Evolutionary conservation across 2,888 invertebrate genomes (phyloP).

Genomic region (Panopea generosa): DNA sequence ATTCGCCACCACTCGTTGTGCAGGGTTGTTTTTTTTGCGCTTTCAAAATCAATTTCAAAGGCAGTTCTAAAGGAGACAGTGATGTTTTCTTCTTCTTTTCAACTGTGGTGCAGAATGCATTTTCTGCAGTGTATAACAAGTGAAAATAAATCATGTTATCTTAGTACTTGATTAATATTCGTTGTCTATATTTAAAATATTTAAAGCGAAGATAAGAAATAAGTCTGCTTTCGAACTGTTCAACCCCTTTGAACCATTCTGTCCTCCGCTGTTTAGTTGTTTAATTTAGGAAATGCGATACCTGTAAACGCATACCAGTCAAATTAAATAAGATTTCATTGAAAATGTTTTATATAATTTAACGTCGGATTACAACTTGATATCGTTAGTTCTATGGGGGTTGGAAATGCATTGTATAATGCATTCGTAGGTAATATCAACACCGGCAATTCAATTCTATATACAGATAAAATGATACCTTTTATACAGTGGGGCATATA

Average conservation of each 20-base stretch:
- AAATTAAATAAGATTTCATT: conserved; percentile 44
- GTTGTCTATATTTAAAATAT: no score
- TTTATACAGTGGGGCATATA: conserved; percentile 28
- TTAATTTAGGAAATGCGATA: conserved; percentile 33
- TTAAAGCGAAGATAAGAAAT: no score
- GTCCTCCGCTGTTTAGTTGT: conserved; percentile 26
- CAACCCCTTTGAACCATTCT: conserved; percentile 11
- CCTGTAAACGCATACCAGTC: conserved; percentile 14
- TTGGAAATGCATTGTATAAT: conserved; percentile 32
- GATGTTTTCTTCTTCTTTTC: no score
- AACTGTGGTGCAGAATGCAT: no score
- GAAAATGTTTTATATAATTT: conserved; percentile 28
- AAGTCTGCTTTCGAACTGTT: background rate
- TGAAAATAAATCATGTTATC: no score
- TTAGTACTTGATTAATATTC: no score
- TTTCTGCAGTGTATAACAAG: no score
- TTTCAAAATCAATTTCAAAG: no score
- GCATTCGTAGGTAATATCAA: conserved; percentile 34
- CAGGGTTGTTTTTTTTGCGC: no score
- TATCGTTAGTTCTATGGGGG: background rate
- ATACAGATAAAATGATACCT: conserved; percentile 40
- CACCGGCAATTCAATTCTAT: conserved; percentile 27
- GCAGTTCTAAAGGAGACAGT: no score
- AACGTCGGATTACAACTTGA: conserved; percentile 27
- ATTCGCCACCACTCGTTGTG: background rate